A percentile compares a stretch with the other conserved stretches of the same genome.
These are phyloP conservation scores for Autographa pulchrina DNA, from an alignment of 2,888 invertebrate species.

Conservation along the genomic window DNA sequence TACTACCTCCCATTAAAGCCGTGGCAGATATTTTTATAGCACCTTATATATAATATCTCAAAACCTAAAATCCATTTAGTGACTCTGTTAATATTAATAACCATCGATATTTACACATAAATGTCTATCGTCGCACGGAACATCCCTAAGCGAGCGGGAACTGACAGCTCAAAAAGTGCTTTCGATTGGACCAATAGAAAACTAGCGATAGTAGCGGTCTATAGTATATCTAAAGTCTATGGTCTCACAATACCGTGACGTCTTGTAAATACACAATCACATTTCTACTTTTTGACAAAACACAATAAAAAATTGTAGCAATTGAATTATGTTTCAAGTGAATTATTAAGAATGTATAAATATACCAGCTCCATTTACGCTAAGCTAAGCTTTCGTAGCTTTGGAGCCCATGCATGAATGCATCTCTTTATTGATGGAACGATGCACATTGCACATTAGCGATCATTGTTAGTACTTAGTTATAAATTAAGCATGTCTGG, in stretches of 20 bases:
- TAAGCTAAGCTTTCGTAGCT: constrained; percentile 42
- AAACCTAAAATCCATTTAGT: no score
- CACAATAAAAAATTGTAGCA: not conserved
- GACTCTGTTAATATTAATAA: no score
- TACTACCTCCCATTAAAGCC: no score
- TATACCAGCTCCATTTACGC: constrained; percentile 24
- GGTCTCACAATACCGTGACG: not conserved
- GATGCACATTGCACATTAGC: constrained; percentile 32
- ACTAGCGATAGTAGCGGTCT: no score
- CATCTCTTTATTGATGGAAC: constrained; percentile 23
- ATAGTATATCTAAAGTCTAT: no score
- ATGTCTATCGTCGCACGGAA: no score
- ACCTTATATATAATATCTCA: no score
- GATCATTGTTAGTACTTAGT: constrained; percentile 51
- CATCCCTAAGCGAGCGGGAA: no score
- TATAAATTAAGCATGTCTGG: constrained; percentile 43
- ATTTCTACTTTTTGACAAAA: not conserved
- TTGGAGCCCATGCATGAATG: constrained; percentile 36
- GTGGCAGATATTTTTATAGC: no score
- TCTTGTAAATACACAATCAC: not conserved
- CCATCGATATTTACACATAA: no score
- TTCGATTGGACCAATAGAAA: no score
- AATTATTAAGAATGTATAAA: not conserved
- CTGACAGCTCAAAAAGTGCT: no score
- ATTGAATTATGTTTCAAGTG: not conserved